Conservation (phyloP, 1,140 invertebrate genomes). For the Vanessa atalanta region DNA sequence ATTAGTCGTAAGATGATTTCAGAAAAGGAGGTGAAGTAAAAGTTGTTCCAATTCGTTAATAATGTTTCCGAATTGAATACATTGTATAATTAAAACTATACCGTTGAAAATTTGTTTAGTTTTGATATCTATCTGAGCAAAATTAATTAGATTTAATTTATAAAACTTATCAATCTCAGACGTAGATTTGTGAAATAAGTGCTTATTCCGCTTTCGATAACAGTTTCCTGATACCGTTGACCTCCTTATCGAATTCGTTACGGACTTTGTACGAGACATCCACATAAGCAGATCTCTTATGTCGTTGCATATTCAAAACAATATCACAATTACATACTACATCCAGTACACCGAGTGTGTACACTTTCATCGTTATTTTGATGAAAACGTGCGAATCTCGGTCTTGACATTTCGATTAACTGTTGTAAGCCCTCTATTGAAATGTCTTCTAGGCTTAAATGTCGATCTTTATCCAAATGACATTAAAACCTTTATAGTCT, state of each 20-base stretch:
- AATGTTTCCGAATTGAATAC: not conserved
- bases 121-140: not conserved
- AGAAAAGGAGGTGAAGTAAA: slow-evolving; percentile 1
- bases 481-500: slow-evolving; percentile 21
- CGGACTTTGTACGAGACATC: slow-evolving; percentile 44
- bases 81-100: not conserved
- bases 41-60: not conserved
- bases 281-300: slow-evolving; percentile 38
- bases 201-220: slow-evolving; percentile 45
- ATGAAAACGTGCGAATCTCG: slow-evolving; percentile 52
- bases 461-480: slow-evolving; percentile 42
- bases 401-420: slow-evolving; percentile 59
- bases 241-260: slow-evolving; percentile 48
- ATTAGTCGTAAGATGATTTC: not conserved
- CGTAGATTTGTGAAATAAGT: slow-evolving; percentile 25
- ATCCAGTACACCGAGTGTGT: not conserved
- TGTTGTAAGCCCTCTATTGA: slow-evolving; percentile 48
- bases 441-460: slow-evolving; percentile 48
- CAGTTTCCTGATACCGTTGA: slow-evolving; percentile 49
- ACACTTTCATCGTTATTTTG: slow-evolving; percentile 28
- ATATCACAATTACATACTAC: not conserved
- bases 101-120: not conserved
- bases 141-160: not conserved
- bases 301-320: slow-evolving; percentile 17
- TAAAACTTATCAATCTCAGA: slow-evolving; percentile 17